Conservation (phyloP, 2,113 vertebrate genomes). For the Anthoscopus minutus region DNA sequence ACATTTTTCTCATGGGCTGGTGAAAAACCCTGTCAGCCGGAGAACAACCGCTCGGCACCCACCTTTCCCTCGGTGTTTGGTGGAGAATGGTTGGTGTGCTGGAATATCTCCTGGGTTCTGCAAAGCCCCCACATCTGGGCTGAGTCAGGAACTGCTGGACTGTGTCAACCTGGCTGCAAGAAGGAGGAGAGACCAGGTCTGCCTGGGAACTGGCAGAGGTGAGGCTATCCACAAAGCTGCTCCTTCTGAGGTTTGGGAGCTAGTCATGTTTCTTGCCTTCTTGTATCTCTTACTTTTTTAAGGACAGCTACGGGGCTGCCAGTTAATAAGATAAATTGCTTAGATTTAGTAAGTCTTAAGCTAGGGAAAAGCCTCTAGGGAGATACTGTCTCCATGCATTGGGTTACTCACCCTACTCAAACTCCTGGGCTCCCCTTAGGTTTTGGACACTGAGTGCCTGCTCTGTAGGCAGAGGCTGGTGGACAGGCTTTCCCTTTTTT, state of each 20-base stretch:
- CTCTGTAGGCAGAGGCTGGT: not conserved
- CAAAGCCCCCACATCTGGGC: not conserved
- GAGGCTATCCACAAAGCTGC: not conserved
- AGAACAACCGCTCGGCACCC: accelerated
- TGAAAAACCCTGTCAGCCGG: not conserved
- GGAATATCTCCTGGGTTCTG: not conserved
- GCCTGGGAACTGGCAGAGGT: not conserved
- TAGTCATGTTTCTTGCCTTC: not conserved
- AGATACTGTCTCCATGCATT: not conserved
- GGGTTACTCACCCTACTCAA: not conserved
- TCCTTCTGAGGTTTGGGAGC: not conserved
- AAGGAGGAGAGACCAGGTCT: not conserved
- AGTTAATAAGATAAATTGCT: not conserved
- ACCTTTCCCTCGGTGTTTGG: accelerated
- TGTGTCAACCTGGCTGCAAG: accelerated
- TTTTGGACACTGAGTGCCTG: not conserved
- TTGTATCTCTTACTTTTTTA: not conserved
- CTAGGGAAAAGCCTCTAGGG: not conserved
- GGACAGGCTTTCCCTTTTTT: not conserved
- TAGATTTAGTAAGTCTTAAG: not conserved
- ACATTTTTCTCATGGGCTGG: not conserved
- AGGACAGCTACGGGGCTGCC: not conserved
- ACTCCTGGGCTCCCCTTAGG: not conserved
- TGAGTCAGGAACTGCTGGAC: not conserved
- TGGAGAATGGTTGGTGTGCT: not conserved